Evolutionary conservation across 2,888 invertebrate genomes (phyloP), one percentile per base, ranked within the genome.

Genomic region (Operophtera brumata): DNA sequence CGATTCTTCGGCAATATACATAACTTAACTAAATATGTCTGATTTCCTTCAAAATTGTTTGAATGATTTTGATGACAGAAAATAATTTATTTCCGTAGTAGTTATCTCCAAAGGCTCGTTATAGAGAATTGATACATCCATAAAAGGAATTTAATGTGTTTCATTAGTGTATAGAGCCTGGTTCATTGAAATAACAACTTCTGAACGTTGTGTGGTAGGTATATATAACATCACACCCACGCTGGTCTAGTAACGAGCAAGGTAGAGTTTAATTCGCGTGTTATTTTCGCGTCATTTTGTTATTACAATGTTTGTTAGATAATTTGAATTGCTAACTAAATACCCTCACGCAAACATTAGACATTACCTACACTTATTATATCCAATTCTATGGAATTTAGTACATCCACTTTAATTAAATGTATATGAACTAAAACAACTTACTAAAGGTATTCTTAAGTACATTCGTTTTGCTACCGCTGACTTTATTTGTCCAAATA

Each of bases 121-220:
- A 71, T 65, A 61, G 53, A 66, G 66, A 71, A 71, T 67, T 67
- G 60, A 51, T 59, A 60, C 48, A 35, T 42, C 75, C 70, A 58
- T 71, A 75, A 64, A 79, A 69, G 75, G 73, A 63, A 54, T 71
- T 75, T 69, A 67, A 71, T 71, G 65, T 69, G 48, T 67, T 71
- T 74, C 65, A 69, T 72, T 71, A 67, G 64, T 64, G 54, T 63
- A 66, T 70, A 60, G 64, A 66, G 66, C 59, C 55, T 50, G 63
- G 64, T 69, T 54, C 64, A 72, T 73, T 68, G 66, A 66, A 67
- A 71, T 67, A 68, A 66, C 63, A 65, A 66, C 73, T 70, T 70
- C 53, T 66, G 69, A 66, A 62, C 57, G 61, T 20, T 20, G 64
- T 61, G 51, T 63, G 57, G 59, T 68, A 64, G 57, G 59, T 68